Percentiles rank a stretch among this genome's conserved stretches.
phyloP scores from a whole-genome alignment of 2,888 invertebrate species.

The Lydus trimaculatus region DNA sequence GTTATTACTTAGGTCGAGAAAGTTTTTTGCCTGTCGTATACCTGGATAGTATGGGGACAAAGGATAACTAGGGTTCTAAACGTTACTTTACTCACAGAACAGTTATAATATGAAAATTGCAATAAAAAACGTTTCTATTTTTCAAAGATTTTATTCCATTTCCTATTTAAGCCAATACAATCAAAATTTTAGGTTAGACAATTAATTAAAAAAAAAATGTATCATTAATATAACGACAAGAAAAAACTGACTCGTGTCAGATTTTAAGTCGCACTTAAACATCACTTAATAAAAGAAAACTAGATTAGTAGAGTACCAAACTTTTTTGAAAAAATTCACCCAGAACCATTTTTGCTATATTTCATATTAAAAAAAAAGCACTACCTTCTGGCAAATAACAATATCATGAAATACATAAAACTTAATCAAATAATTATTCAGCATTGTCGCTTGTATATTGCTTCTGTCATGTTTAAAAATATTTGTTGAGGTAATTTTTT shows the following conservation, averaged over 20 bases:
- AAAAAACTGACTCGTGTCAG: not conserved
- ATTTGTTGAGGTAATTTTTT: constrained; percentile 81
- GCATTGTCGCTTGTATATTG: constrained; percentile 77
- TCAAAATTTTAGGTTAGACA: not conserved
- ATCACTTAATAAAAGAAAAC: not conserved
- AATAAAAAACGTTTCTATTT: too few relatives aligned
- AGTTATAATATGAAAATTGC: too few relatives aligned
- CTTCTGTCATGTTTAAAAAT: constrained; percentile 83
- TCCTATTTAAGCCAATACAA: not conserved
- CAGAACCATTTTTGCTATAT: not conserved
- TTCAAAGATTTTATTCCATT: not conserved
- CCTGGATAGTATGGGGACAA: too few relatives aligned
- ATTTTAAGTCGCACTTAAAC: not conserved
- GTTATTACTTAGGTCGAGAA: too few relatives aligned
- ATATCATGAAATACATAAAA: not conserved
- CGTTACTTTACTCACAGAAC: too few relatives aligned
- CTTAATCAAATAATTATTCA: constrained; percentile 54
- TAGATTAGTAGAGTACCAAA: not conserved
- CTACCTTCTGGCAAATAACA: not conserved
- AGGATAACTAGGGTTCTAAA: too few relatives aligned
- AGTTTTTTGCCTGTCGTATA: too few relatives aligned
- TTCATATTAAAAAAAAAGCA: not conserved
- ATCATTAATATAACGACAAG: not conserved
- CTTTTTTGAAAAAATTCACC: not conserved
- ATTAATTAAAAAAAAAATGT: too few relatives aligned